Conservation (phyloP, 2,888 invertebrate genomes). For the Ennomos erosarius region DNA sequence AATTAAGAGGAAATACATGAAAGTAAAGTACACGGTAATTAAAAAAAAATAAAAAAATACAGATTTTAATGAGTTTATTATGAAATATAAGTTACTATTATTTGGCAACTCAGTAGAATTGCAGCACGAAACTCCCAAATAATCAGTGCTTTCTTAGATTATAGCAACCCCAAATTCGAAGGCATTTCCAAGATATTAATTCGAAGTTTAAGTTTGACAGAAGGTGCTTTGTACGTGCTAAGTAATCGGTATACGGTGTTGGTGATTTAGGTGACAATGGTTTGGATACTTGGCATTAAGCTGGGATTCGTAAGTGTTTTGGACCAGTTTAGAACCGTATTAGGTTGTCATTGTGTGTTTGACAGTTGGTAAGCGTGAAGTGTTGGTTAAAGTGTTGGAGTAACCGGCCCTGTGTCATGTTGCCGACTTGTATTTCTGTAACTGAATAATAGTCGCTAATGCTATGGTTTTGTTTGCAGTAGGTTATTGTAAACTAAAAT, state of each 20-base stretch:
- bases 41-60: too few relatives aligned
- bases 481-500: too few relatives aligned
- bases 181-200: conserved; percentile 24
- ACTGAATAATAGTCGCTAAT: too few relatives aligned
- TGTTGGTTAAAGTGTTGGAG: too few relatives aligned
- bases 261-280: conserved; percentile 31
- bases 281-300: conserved; percentile 20
- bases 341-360: conserved; percentile 23
- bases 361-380: conserved; percentile 13
- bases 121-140: not conserved
- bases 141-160: not conserved
- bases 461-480: too few relatives aligned
- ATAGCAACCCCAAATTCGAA: conserved; percentile 21
- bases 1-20: too few relatives aligned
- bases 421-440: too few relatives aligned
- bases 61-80: too few relatives aligned
- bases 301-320: conserved; percentile 17
- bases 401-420: too few relatives aligned
- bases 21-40: too few relatives aligned
- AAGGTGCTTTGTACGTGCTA: conserved; percentile 32
- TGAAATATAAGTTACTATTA: too few relatives aligned
- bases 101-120: too few relatives aligned
- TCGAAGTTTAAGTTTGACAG: conserved; percentile 29
- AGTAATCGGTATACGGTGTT: conserved; percentile 20
- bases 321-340: conserved; percentile 11